Conservation (phyloP, 2,888 invertebrate species). For the Pseudanteris insignis region DNA sequence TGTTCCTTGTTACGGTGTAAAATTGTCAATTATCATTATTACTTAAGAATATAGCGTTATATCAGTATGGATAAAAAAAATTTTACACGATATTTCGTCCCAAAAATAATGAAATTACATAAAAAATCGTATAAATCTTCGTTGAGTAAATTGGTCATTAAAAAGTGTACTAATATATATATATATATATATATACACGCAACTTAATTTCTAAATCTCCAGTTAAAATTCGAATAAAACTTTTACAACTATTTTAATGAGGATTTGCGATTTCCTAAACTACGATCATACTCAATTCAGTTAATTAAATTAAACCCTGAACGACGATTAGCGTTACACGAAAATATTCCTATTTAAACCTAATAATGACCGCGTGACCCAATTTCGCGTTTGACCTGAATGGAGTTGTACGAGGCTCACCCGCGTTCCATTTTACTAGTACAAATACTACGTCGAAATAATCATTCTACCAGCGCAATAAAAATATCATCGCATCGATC, state of each 20-base stretch:
- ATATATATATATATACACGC: too few relatives aligned
- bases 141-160: too few relatives aligned
- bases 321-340: slow-evolving; percentile 27
- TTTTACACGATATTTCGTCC: too few relatives aligned
- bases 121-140: too few relatives aligned
- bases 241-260: slow-evolving; percentile 32
- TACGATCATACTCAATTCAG: slow-evolving; percentile 12
- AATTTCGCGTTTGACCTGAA: slow-evolving; percentile 32
- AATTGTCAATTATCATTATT: too few relatives aligned
- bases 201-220: slow-evolving; percentile 13
- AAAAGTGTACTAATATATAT: too few relatives aligned
- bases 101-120: too few relatives aligned
- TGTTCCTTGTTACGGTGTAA: too few relatives aligned
- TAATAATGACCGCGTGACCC: slow-evolving; percentile 33
- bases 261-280: slow-evolving; percentile 8
- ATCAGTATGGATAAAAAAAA: too few relatives aligned
- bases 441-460: slow-evolving; percentile 11
- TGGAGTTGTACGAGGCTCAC: slow-evolving; percentile 19
- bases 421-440: slow-evolving; percentile 18
- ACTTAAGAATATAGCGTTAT: too few relatives aligned
- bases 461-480: slow-evolving; percentile 19
- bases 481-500: slow-evolving; percentile 21
- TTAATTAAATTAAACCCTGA: slow-evolving; percentile 24
- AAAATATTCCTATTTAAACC: slow-evolving; percentile 37
- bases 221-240: slow-evolving; percentile 18